Conservation (phyloP, 2,797 vertebrate species). For the Neopelma chrysocephalum region DNA sequence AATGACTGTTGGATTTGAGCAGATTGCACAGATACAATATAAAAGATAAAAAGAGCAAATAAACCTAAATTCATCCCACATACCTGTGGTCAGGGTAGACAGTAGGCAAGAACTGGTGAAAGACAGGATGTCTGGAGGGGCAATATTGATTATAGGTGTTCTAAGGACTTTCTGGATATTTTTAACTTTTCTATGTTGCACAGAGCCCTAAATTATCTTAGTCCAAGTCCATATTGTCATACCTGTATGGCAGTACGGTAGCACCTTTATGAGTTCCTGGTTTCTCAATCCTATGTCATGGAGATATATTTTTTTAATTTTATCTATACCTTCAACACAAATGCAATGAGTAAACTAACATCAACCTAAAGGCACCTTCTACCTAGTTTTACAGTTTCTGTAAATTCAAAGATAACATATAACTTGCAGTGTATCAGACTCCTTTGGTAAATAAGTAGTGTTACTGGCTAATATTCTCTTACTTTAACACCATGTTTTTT, state of each 20-base stretch:
- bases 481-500: not conserved
- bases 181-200: not conserved
- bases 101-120: not conserved
- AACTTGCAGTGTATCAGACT: not conserved
- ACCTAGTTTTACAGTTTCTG: not conserved
- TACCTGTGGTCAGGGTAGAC: not conserved
- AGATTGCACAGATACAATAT: not conserved
- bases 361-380: not conserved
- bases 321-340: not conserved
- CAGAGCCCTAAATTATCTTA: not conserved
- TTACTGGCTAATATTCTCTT: not conserved
- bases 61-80: not conserved
- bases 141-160: not conserved
- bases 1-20: not conserved
- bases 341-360: not conserved
- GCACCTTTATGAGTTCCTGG: not conserved
- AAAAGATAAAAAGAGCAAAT: not conserved
- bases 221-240: not conserved
- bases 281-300: not conserved
- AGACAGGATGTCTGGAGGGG: not conserved
- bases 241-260: not conserved
- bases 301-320: not conserved
- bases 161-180: not conserved
- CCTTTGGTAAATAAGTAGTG: not conserved
- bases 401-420: not conserved